Conservation (phyloP, 2,888 invertebrate genomes). For the Cheilosia grossa region DNA sequence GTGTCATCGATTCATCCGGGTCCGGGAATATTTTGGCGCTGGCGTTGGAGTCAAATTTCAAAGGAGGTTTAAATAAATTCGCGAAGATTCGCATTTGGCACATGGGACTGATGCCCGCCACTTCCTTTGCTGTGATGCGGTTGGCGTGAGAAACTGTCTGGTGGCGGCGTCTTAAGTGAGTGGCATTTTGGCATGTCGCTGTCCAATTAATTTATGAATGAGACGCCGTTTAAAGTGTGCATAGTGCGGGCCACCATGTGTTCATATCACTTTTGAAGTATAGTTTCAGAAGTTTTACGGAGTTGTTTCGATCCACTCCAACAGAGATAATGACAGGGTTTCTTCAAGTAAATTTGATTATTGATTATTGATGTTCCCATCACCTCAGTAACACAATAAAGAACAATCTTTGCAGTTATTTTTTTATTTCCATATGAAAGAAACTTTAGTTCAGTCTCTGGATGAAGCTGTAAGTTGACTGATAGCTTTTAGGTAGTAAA, state of each 20-base stretch:
- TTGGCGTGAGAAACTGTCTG: slow-evolving; percentile 58
- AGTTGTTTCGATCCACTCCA: too few relatives aligned
- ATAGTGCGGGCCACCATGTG: slow-evolving; percentile 3
- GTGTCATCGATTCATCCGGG: slow-evolving; percentile 25
- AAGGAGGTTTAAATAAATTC: slow-evolving; percentile 57
- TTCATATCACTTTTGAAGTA: neutral
- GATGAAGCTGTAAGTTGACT: too few relatives aligned
- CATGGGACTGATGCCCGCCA: slow-evolving; percentile 31
- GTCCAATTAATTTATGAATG: slow-evolving; percentile 18
- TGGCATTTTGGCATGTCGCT: slow-evolving; percentile 46
- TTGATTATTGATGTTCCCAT: too few relatives aligned
- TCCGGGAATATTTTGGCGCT: slow-evolving; percentile 54
- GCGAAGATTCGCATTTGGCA: slow-evolving; percentile 48
- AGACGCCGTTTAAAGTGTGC: neutral
- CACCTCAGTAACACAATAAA: too few relatives aligned
- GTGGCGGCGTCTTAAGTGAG: slow-evolving; percentile 38
- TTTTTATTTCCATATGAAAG: too few relatives aligned
- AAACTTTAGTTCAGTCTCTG: too few relatives aligned
- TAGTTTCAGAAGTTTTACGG: too few relatives aligned
- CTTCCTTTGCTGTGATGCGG: slow-evolving; percentile 27
- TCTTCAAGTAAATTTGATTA: too few relatives aligned
- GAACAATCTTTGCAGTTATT: too few relatives aligned
- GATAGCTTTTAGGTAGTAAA: too few relatives aligned
- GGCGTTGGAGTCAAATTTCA: slow-evolving; percentile 66
- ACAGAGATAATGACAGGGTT: too few relatives aligned